Percentiles rank a stretch among this genome's conserved stretches.
Conservation (phyloP, 1,140 invertebrate genomes). For the Anthonomus grandis region DNA sequence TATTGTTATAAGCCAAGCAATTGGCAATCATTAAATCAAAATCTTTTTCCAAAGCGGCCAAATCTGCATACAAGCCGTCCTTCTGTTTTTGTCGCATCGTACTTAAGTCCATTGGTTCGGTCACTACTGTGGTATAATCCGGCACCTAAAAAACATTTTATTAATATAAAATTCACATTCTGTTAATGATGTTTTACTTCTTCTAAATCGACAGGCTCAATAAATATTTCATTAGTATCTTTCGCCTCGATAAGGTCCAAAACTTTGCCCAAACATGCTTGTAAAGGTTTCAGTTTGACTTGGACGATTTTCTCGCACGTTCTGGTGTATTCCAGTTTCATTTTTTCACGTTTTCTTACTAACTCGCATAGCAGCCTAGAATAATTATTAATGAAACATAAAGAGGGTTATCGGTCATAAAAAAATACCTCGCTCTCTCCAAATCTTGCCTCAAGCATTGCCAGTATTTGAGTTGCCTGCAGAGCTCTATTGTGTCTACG, state of each 20-base stretch:
- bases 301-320: slow-evolving; percentile 76
- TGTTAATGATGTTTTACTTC: slow-evolving; percentile 57
- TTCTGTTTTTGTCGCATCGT: slow-evolving; percentile 85
- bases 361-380: slow-evolving; percentile 79
- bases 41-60: slow-evolving; percentile 82
- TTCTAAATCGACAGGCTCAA: slow-evolving; percentile 84
- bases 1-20: slow-evolving; percentile 92
- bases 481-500: slow-evolving; percentile 67
- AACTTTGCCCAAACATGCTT: slow-evolving; percentile 70
- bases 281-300: slow-evolving; percentile 78
- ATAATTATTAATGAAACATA: background rate
- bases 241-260: slow-evolving; percentile 73
- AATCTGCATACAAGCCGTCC: slow-evolving; percentile 68
- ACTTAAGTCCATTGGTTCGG: slow-evolving; percentile 93
- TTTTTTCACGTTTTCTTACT: slow-evolving; percentile 91
- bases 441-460: slow-evolving; percentile 91
- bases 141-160: slow-evolving; percentile 60
- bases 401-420: background rate
- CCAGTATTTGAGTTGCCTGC: slow-evolving; percentile 91
- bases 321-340: slow-evolving; percentile 86
- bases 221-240: slow-evolving; percentile 87
- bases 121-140: slow-evolving; percentile 89
- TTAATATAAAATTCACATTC: slow-evolving; percentile 44
- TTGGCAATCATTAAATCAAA: slow-evolving; percentile 94
- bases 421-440: slow-evolving; percentile 81